Conservation (phyloP, 2,888 invertebrate genomes). For the Melieria omissa region DNA sequence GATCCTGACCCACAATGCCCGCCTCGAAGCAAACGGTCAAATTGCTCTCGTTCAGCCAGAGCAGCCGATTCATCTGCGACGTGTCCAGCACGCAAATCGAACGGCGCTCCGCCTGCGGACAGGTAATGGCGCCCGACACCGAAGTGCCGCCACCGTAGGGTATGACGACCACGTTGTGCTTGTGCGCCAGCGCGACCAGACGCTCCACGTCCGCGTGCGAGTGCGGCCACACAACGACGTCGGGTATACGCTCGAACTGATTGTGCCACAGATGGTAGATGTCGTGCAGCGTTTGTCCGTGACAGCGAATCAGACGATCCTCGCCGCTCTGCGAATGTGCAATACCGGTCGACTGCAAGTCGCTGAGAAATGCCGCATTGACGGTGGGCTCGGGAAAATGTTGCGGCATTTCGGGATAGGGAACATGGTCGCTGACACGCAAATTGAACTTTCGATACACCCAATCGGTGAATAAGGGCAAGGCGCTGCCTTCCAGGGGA, state of each 20-base stretch:
- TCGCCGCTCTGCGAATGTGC: slow-evolving; percentile 78
- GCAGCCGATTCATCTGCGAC: slow-evolving; percentile 93
- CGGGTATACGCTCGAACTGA: slow-evolving; percentile 86
- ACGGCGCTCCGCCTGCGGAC: slow-evolving; percentile 80
- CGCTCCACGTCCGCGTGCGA: slow-evolving; percentile 86
- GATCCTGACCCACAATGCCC: slow-evolving; percentile 94
- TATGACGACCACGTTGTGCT: slow-evolving; percentile 83
- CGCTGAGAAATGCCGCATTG: slow-evolving; percentile 71
- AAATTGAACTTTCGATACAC: slow-evolving; percentile 79
- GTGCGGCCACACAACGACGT: slow-evolving; percentile 92
- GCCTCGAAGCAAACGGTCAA: slow-evolving; percentile 85
- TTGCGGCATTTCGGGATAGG: slow-evolving; percentile 70
- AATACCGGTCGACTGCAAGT: slow-evolving; percentile 70
- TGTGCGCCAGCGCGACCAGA: slow-evolving; percentile 80
- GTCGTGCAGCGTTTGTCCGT: slow-evolving; percentile 94
- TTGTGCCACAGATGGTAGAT: slow-evolving; percentile 82
- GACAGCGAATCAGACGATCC: slow-evolving; percentile 87
- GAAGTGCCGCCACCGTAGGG: slow-evolving; percentile 96
- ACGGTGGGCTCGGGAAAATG: slow-evolving; percentile 76
- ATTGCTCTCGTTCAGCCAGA: slow-evolving; percentile 92
- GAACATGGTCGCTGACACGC: slow-evolving; percentile 64
- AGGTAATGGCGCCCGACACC: slow-evolving; percentile 88
- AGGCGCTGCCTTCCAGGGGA: slow-evolving; percentile 73
- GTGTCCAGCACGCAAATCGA: slow-evolving; percentile 93
- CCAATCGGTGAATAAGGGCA: slow-evolving; percentile 87